Base-by-base conservation (phyloP, 1,140 invertebrate species). In the Rhizoglyphus robini region DNA sequence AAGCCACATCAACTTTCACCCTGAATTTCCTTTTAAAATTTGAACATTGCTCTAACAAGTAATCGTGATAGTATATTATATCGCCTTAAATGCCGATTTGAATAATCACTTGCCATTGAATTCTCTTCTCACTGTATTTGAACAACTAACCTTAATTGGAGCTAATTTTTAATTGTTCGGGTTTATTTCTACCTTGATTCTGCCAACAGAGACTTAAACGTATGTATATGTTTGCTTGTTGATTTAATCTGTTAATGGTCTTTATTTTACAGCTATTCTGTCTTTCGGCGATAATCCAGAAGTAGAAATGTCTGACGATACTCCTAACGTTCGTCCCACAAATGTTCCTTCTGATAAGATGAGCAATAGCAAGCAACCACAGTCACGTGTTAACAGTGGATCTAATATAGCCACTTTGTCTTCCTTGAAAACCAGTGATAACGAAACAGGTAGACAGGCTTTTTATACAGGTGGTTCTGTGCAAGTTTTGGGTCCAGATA, bases 381-480 rank as follows among this genome's bases (percentile, higher is more conserved):
- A 11, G 15, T 18, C 3, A n/a, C 8, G 27, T 11, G 20, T n/a
- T n/a, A n/a, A n/a, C n/a, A n/a, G 15, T 5, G 23, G 18, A 15
- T 29, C 51, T 2, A 49, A 49, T 47, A 63, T 65, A 36, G 64
- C 64, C 5, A 65, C 64, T 15, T 30, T 65, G 20, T 41, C 23
- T 18, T 65, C 64, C 15, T 46, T 65, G 30, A 23, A 32, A 34
- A 30, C 8, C 20, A 18, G 51, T 48, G 59, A 69, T 54, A 65
- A 61, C 25, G 77, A 80, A 65, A 61, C 63, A 11, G 81, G 82
- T 65, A 86, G 87, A 3, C 87, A 94, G 76, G 90, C 92, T 2
- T 97, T 95, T 77, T 97, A 96, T 79, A 92, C 92, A 32, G 94
- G 94, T 41, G 93, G 94, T 3, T 95, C 91, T 3, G 86, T 92